These are phyloP conservation scores for Caenorhabditis remanei DNA, from an alignment of 1,140 invertebrate genomes.

Conservation along the genomic window DNA sequence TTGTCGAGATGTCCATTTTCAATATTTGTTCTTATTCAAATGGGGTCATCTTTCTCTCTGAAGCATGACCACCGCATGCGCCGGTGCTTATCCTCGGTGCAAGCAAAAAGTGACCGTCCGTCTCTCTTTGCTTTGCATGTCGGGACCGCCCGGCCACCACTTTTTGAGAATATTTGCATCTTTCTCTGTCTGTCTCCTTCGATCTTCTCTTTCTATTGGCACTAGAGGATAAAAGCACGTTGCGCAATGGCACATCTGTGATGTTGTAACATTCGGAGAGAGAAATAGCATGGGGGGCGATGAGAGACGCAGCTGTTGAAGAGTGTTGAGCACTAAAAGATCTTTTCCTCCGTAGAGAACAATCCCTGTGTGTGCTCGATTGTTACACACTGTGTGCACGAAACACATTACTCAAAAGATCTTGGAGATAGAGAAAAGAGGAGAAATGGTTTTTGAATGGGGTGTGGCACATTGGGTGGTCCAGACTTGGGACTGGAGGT, in stretches of 20 bases:
- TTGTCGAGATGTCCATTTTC: no score
- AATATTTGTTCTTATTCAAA: constrained; percentile 9
- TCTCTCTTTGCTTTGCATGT: constrained; percentile 30
- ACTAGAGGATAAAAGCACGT: constrained; percentile 41
- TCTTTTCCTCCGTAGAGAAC: constrained; percentile 23
- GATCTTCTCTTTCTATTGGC: background rate
- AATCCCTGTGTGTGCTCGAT: constrained; percentile 34
- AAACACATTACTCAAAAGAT: constrained; percentile 40
- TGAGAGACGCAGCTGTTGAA: background rate
- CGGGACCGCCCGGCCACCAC: constrained; percentile 10
- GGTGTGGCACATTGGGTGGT: no score
- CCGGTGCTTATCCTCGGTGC: constrained; percentile 15
- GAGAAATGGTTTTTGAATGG: constrained; percentile 10
- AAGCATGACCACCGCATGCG: constrained; percentile 23
- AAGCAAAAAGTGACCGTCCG: constrained; percentile 4
- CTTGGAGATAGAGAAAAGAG: background rate
- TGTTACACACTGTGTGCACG: constrained; percentile 23
- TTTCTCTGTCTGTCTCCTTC: constrained; percentile 6
- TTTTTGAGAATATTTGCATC: background rate
- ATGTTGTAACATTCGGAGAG: constrained; percentile 43
- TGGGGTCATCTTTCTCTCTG: constrained; percentile 19
- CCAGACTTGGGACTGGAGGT: no score
- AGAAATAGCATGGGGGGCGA: background rate
- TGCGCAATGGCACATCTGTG: constrained; percentile 51
- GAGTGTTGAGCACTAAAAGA: constrained; percentile 46